phyloP scores from a whole-genome alignment of 1,140 invertebrate species.

The Apocrypta bakeri region DNA sequence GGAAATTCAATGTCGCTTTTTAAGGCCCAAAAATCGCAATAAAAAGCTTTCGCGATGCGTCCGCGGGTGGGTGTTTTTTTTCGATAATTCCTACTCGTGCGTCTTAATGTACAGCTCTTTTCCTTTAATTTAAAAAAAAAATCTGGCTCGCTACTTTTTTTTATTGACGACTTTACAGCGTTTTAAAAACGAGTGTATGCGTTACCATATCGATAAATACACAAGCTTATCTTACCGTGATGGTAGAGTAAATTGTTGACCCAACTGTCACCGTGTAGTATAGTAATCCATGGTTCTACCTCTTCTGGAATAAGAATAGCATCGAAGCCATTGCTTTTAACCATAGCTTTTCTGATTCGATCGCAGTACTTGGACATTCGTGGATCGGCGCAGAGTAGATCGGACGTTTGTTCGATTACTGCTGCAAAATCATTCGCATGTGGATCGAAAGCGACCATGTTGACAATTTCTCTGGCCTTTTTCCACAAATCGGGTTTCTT shows the following conservation, averaged over 20 bases:
- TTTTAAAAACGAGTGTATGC: no score
- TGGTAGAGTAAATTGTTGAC: conserved; percentile 57
- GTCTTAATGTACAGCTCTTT: no score
- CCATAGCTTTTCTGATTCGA: background rate
- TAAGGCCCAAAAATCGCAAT: no score
- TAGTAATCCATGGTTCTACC: background rate
- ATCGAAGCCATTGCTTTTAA: background rate
- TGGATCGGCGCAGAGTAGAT: background rate
- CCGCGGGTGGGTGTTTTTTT: no score
- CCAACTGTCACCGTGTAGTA: conserved; percentile 28
- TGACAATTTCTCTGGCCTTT: background rate
- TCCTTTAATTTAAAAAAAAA: no score
- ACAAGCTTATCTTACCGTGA: conserved; percentile 56
- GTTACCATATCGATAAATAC: no score
- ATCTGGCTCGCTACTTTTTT: no score
- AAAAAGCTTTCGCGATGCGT: no score
- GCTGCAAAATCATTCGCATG: no score
- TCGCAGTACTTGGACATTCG: background rate
- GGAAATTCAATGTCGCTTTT: no score
- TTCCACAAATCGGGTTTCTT: conserved; percentile 73
- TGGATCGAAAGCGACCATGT: background rate
- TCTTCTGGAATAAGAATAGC: background rate
- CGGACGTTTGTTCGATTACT: background rate
- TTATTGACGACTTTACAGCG: no score
- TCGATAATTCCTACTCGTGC: no score